Base-by-base conservation (phyloP, 2,888 invertebrate species). In the Microplitis manilae region DNA sequence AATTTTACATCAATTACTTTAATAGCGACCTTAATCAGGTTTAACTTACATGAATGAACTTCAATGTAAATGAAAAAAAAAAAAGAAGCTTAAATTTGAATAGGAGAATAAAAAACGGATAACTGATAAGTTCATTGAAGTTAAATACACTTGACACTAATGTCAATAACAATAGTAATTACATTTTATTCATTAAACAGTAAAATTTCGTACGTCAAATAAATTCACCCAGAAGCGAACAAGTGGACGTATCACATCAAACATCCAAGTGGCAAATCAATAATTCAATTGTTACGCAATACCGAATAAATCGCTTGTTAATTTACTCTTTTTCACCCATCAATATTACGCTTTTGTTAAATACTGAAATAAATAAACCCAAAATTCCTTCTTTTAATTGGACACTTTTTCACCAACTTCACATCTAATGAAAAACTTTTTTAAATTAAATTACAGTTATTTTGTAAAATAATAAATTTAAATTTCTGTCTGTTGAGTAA, bases 131-230 rank as follows among this genome's bases (percentile, higher is more conserved):
- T 50, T 50, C 13, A 50, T 50, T 50, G 4, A 50, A 50, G 13
- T 20, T 59, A n/a, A 59, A 59, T 70, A 60, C n/a, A 70, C 20
- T 60, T 20, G 38, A 70, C 50, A 70, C 50, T 59, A n/a, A 50
- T 70, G 70, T 60, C 30, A 70, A 70, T 70, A 70, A 60, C 20
- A 70, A 13, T 70, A 30, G 38, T 1, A 60, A 70, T 70, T 38
- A 59, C 38, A 5, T 50, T 30, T 13, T n/a, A 70, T 70, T 30
- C 30, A n/a, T 70, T 59, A 70, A n/a, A 9, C 59, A 6, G 59
- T 30, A 30, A 17, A n/a, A 59, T 70, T 13, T 60, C 17, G 1
- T n/a, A 40, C 15, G 59, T 70, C 70, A 7, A n/a, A 70, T 70
- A 70, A 59, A 70, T 59, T 70, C 60, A 59, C 17, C 30, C 50